Conservation (phyloP, 2,113 vertebrate genomes). For the Gopherus evgoodei region DNA sequence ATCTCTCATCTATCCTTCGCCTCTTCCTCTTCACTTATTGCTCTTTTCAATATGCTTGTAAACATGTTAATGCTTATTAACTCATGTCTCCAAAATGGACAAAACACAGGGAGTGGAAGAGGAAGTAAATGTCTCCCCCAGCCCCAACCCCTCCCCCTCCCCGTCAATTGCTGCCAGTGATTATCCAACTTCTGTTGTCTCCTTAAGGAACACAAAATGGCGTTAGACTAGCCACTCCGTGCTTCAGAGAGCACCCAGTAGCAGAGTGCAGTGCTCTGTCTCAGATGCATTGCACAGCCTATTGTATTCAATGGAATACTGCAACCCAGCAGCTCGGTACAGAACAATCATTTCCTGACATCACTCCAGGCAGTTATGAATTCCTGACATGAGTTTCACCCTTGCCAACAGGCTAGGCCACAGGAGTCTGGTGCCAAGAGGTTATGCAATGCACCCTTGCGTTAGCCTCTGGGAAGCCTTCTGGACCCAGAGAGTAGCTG, state of each 20-base stretch:
- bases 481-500: not conserved
- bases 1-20: not conserved
- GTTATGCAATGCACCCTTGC: not conserved
- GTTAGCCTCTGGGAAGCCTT: too few species aligned
- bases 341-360: not conserved
- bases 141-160: fast-evolving
- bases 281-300: not conserved
- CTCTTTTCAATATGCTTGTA: not conserved
- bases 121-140: not conserved
- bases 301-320: too few species aligned
- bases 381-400: not conserved
- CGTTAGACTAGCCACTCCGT: not conserved
- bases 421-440: not conserved
- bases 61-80: not conserved
- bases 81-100: not conserved
- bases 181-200: not conserved
- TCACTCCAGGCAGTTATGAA: not conserved
- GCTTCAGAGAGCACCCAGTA: not conserved
- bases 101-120: not conserved
- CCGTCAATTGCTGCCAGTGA: too few species aligned
- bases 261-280: not conserved
- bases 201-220: not conserved
- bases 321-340: not conserved
- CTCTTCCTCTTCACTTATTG: not conserved
- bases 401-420: not conserved